These are phyloP conservation scores for Onychomys leucogaster DNA, from an alignment of 2,797 vertebrate species.

Conservation along the genomic window DNA sequence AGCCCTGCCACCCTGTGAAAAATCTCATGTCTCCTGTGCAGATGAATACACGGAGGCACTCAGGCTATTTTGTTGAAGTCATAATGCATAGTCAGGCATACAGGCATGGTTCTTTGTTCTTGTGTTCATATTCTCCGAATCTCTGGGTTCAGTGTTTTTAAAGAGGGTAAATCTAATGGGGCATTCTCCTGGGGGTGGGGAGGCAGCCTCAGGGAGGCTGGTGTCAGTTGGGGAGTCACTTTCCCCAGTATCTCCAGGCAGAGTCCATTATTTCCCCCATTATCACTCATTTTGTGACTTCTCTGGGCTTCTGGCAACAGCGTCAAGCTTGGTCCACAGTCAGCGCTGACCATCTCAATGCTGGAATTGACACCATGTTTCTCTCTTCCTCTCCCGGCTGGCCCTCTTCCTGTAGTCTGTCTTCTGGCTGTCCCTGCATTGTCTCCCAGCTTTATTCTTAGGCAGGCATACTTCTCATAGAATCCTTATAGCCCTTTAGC, in stretches of 20 bases:
- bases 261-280: neutral
- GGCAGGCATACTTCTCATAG: neutral
- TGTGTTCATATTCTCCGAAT: neutral
- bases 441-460: neutral
- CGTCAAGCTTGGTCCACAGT: neutral
- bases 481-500: neutral
- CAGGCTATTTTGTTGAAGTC: neutral
- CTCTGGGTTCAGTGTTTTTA: neutral
- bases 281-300: neutral
- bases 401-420: neutral
- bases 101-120: neutral
- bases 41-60: neutral
- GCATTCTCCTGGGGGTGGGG: neutral
- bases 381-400: neutral
- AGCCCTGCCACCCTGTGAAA: neutral
- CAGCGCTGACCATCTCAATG: neutral
- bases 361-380: neutral
- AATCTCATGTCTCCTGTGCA: neutral
- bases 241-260: neutral
- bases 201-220: neutral
- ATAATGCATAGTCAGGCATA: neutral
- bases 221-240: neutral
- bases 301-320: neutral
- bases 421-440: neutral
- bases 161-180: neutral